phyloP scores from a whole-genome alignment of 2,888 invertebrate species.

The Elysia crispata region DNA sequence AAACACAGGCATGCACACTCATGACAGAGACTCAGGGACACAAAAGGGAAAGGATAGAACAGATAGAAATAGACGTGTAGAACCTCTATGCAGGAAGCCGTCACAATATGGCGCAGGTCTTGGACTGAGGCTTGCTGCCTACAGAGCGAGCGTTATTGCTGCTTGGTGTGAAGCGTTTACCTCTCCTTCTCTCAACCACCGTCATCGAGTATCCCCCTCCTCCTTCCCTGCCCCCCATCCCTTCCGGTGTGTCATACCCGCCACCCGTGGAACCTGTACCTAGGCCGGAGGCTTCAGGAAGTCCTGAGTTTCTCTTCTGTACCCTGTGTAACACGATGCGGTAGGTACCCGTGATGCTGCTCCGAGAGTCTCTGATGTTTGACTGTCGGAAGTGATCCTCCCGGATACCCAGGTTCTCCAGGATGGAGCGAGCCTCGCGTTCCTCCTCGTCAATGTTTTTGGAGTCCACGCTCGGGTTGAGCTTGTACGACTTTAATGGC shows the following conservation, averaged over 20 bases:
- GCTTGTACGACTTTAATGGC: constrained; percentile 74
- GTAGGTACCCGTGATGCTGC: constrained; percentile 85
- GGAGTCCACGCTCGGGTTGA: constrained; percentile 68
- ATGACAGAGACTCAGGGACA: neutral
- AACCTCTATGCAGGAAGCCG: neutral
- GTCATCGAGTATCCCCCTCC: neutral
- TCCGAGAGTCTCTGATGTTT: constrained; percentile 81
- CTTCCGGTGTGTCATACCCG: constrained; percentile 38
- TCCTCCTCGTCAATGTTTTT: constrained; percentile 76
- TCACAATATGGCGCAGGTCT: constrained; percentile 43
- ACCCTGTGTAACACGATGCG: constrained; percentile 83
- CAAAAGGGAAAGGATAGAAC: neutral
- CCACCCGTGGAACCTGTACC: constrained; percentile 5
- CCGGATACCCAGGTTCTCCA: constrained; percentile 82
- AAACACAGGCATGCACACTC: neutral
- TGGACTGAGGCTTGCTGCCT: constrained; percentile 28
- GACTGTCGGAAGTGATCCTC: constrained; percentile 81
- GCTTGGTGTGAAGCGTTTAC: neutral
- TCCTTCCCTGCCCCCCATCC: constrained; percentile 52
- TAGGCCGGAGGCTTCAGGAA: constrained; percentile 46
- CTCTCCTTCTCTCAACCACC: constrained; percentile 1
- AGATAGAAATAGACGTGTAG: neutral
- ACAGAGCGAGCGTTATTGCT: constrained; percentile 15
- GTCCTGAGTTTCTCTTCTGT: constrained; percentile 72
- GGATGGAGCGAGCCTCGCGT: constrained; percentile 79